Evolutionary conservation across 2,888 invertebrate species (phyloP).

Genomic region (Noctua fimbriata): DNA sequence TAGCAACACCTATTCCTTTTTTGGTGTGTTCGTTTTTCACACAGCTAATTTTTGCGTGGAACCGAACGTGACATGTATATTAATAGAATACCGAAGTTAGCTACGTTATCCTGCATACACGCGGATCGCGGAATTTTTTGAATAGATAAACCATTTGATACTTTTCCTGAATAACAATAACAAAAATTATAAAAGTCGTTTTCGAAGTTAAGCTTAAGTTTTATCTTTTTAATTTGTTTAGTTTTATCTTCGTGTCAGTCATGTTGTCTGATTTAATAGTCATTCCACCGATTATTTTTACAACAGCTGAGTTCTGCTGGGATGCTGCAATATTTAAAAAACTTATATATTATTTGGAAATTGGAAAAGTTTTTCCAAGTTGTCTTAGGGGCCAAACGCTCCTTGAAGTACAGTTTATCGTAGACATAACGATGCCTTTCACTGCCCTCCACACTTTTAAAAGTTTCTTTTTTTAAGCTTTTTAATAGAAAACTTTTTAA

Average conservation of each 20-base stretch:
- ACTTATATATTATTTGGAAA: conserved; percentile 66
- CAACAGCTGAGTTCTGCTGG: conserved; percentile 32
- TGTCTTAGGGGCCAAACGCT: conserved; percentile 54
- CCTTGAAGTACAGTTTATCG: conserved; percentile 67
- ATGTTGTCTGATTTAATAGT: conserved; percentile 20
- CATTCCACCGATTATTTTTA: conserved; percentile 23
- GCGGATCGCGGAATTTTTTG: not conserved
- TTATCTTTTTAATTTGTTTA: conserved; percentile 29
- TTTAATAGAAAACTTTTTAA: conserved; percentile 55
- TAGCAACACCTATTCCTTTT: conserved; percentile 27
- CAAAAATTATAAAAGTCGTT: not conserved
- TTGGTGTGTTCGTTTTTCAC: conserved; percentile 24
- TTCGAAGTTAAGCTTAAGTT: conserved; percentile 3
- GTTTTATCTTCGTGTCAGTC: conserved; percentile 34
- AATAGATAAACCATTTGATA: not conserved
- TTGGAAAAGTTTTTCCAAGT: conserved; percentile 77
- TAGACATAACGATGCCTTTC: conserved; percentile 63
- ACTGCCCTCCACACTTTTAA: conserved; percentile 44
- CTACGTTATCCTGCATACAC: conserved; percentile 1
- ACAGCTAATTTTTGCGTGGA: conserved; percentile 38
- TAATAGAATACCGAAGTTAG: conserved; percentile 18
- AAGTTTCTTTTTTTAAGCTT: conserved; percentile 46
- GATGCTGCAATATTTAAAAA: conserved; percentile 52
- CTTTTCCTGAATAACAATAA: not conserved
- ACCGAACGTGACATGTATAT: conserved; percentile 22